Base-by-base conservation (phyloP, 2,888 invertebrate genomes). In the Drosophila neotestacea region DNA sequence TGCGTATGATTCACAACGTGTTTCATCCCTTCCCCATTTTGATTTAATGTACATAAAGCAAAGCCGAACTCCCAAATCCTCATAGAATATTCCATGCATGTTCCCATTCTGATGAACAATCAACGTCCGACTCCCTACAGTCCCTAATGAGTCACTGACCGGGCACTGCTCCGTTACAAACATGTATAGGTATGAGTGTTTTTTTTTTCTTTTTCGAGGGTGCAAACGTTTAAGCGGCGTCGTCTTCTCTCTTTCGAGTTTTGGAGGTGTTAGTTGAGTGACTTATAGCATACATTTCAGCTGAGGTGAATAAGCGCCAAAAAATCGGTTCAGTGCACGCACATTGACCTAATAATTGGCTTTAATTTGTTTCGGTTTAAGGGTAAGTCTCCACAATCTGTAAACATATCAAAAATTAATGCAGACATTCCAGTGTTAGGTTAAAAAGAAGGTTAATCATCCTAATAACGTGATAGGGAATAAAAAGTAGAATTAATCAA, bases 321-420 rank as follows among this genome's bases (percentile, higher is more conserved):
- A 74, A 74, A 77, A 69, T 73, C 66, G 74, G 83, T 79, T 85
- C 74, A 85, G 13, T 68, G 67, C 70, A 80, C 73, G 72, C 76
- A 73, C 76, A 79, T 83, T 84, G 85, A 84, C 84, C 84, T 71
- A 84, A 83, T 81, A 85, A 81, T 85, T 80, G 82, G 39, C 70
- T 16, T 42, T 51, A 71, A 64, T 73, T 59, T 41, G 27, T n/a
- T 42, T 7, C 36, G 52, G 4, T 52, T 54, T 16, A 13, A 4
- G 30, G 30, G 11, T 30, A 30, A 41, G 27, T 39, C 28, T 22
- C 41, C 50, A 44, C 27, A 52, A 30, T 22, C 30, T 32, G 32
- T 27, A 34, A 44, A 36, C 11, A 44, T 38, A 27, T 54, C 1
- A 16, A 36, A 22, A 38, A 16, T 52, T 42, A 63, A 39, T 58